Evolutionary conservation across 2,888 invertebrate species (phyloP), one percentile per base, ranked within the genome.

Genomic region (Tridacna crocea): DNA sequence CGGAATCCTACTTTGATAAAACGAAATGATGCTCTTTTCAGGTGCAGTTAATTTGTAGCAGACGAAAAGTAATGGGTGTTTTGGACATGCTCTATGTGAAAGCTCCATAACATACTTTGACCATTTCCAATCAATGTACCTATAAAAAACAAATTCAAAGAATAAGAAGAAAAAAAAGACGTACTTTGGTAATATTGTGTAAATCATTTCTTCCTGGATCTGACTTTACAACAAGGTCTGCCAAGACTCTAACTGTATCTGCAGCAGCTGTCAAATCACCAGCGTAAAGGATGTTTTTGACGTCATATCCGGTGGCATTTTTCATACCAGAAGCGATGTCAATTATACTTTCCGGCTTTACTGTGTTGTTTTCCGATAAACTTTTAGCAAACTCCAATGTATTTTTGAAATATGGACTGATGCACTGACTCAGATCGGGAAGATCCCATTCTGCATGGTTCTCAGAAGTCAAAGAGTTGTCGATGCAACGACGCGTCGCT

Each of bases 221-320:
- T 0, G 84, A 77, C 47, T 85, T 85, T 0, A 75, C 47, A 11
- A 88, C 82, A 10, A 87, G 80, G 0, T 78, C 77, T 4, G 91
- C 87, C n/a, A 91, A 75, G 0, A 82, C 85, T 10, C 75, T 74
- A 48, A 91, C 79, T 2, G 90, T 84, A 13, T 83, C 82, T 3
- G 88, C 81, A 4, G 89, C 88, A 26, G 80, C 85, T 15, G 83
- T 76, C 10, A 92, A 81, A 80, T 92, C 92, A 0, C 92, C 92
- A 0, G 92, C 90, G 61, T 88, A 91, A 8, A 91, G 66, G 8
- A 68, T 55, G 13, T 61, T 75, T 2, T 55, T 63, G 22, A 48
- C 19, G 27, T 75, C 51, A 47, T 66, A 68, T 36, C 55, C 22
- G 2, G 79, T 85, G 15, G 82, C 84, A 48, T 77, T 72, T n/a